Evolutionary conservation across 1,140 invertebrate species (phyloP).

Genomic region (Achatina immaculata): DNA sequence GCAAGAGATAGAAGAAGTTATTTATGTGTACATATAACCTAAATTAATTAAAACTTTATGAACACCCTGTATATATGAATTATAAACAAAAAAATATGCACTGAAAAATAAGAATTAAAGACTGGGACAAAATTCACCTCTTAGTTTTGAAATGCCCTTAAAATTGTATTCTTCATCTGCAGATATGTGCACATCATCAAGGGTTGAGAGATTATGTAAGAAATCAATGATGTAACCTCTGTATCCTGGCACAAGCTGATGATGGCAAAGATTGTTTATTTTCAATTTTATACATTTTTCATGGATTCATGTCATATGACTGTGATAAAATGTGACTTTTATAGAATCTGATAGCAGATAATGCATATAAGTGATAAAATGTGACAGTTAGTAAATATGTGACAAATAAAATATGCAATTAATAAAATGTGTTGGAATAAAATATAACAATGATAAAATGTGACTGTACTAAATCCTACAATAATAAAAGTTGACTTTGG

Average conservation of each 20-base stretch:
- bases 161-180: slow-evolving; percentile 69
- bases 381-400: not conserved
- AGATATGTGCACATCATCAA: slow-evolving; percentile 69
- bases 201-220: slow-evolving; percentile 57
- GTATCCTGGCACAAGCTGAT: slow-evolving; percentile 67
- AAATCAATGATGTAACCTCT: slow-evolving; percentile 69
- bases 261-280: not conserved
- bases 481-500: too few relatives aligned
- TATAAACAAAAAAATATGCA: not conserved
- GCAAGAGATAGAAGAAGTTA: too few relatives aligned
- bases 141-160: slow-evolving; percentile 58
- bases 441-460: too few relatives aligned
- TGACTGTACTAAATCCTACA: too few relatives aligned
- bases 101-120: not conserved
- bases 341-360: not conserved
- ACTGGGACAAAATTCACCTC: not conserved
- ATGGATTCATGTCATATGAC: not conserved
- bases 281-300: not conserved
- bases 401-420: not conserved
- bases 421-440: not conserved
- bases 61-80: not conserved
- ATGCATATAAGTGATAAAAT: not conserved
- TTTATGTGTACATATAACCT: not conserved
- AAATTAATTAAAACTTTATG: not conserved
- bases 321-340: not conserved